phyloP scores from a whole-genome alignment of 2,888 invertebrate genomes.

The Stenolophus ochropezus region DNA sequence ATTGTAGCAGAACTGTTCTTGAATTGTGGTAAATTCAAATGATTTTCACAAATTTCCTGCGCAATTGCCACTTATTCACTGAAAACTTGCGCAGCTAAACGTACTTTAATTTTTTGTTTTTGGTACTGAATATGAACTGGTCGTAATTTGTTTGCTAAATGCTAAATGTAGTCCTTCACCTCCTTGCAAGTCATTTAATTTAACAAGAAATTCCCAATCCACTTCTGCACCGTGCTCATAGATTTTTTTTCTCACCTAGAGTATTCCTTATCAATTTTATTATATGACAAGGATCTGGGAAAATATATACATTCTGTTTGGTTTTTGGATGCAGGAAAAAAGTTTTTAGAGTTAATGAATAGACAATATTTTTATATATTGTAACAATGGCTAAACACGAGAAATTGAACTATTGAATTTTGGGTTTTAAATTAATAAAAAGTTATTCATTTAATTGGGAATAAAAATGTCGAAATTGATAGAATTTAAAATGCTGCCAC shows the following conservation, averaged over 20 bases:
- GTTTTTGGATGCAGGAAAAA: slow-evolving; percentile 8
- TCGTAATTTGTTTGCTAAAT: slow-evolving; percentile 60
- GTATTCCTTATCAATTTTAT: slow-evolving; percentile 63
- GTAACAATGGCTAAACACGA: no score
- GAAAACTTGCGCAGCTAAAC: slow-evolving; percentile 60
- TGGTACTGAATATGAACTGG: slow-evolving; percentile 51
- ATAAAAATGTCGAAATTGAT: no score
- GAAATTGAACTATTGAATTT: no score
- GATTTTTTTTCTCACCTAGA: slow-evolving; percentile 62
- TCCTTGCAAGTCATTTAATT: slow-evolving; percentile 59
- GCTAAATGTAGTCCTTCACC: slow-evolving; percentile 59
- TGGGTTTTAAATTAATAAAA: no score
- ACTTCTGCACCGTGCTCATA: slow-evolving; percentile 41
- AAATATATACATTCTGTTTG: slow-evolving; percentile 51
- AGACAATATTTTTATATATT: no score
- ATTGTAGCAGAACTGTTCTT: slow-evolving; percentile 43
- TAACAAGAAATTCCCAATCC: slow-evolving; percentile 53
- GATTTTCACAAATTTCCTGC: slow-evolving; percentile 49
- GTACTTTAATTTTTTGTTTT: slow-evolving; percentile 63
- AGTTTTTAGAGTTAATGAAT: background rate
- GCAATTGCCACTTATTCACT: slow-evolving; percentile 61
- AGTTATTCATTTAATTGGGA: no score
- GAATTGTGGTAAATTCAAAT: slow-evolving; percentile 45
- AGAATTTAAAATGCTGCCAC: no score
- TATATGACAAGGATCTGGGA: slow-evolving; percentile 57